These are phyloP conservation scores for Lysiphlebus fabarum DNA, from an alignment of 1,140 invertebrate genomes.

Conservation along the genomic window DNA sequence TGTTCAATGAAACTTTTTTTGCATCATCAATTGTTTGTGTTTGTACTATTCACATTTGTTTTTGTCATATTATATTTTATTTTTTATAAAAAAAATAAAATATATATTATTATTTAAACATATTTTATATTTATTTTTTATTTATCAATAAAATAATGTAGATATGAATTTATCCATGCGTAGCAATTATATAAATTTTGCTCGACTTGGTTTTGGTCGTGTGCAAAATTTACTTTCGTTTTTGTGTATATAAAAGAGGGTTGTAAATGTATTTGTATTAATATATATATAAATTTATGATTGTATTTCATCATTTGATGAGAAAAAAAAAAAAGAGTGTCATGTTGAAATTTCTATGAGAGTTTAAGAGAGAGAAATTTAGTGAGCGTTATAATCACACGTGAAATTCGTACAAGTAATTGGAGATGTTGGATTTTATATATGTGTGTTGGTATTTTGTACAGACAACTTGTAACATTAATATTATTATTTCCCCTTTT, in stretches of 20 bases:
- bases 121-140: background rate
- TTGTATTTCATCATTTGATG: no score
- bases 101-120: no score
- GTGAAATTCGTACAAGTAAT: slow-evolving; percentile 31
- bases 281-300: no score
- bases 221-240: slow-evolving; percentile 33
- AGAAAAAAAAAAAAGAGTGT: no score
- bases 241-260: no score
- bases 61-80: slow-evolving; percentile 1
- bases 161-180: slow-evolving; percentile 21
- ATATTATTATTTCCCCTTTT: no score
- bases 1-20: slow-evolving; percentile 42
- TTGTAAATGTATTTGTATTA: no score
- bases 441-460: background rate
- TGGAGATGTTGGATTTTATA: slow-evolving; percentile 24
- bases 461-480: background rate
- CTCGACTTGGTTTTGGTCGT: slow-evolving; percentile 26
- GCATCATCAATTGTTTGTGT: slow-evolving; percentile 48
- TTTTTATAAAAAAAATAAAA: no score
- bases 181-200: slow-evolving; percentile 44
- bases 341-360: background rate
- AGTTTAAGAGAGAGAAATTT: background rate
- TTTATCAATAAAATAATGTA: slow-evolving; percentile 3
- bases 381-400: slow-evolving; percentile 27
- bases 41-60: slow-evolving; percentile 1